A percentile compares a stretch with the other conserved stretches of the same genome.
Conservation (phyloP, 2,888 invertebrate species). For the Vesta saturnalis region DNA sequence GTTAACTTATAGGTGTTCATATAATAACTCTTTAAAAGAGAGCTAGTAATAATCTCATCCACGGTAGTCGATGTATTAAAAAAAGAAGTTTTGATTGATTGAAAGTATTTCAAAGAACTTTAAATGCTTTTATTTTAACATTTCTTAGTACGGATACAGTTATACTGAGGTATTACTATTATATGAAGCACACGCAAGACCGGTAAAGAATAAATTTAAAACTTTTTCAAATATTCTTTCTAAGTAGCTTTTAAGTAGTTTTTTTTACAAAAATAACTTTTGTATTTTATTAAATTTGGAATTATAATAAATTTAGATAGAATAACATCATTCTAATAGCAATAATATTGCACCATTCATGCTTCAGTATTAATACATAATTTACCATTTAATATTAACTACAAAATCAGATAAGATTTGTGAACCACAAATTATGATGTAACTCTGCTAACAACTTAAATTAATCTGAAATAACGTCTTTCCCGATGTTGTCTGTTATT, state of each 20-base stretch:
- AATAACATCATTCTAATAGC: too few species aligned
- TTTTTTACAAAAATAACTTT: not conserved
- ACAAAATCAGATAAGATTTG: constrained; percentile 4
- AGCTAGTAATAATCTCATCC: not conserved
- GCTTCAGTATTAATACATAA: not conserved
- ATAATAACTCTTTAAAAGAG: not conserved
- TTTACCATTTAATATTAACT: constrained; percentile 2
- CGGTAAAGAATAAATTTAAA: constrained; percentile 23
- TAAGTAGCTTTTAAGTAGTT: constrained; percentile 6
- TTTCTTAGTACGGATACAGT: not conserved
- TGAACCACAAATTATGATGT: constrained; percentile 9
- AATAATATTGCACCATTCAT: not conserved
- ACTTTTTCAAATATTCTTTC: constrained; percentile 17
- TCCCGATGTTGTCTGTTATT: not conserved
- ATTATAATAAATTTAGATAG: too few species aligned
- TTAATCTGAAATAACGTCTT: constrained; percentile 9
- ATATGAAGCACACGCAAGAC: constrained; percentile 25
- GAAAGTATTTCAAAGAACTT: too few species aligned
- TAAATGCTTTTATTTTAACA: not conserved
- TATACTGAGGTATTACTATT: constrained; percentile 6
- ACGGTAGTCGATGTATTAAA: too few species aligned
- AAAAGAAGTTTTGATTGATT: too few species aligned
- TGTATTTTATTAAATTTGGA: not conserved
- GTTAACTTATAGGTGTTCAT: constrained; percentile 38
- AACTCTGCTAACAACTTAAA: constrained; percentile 8